Percentiles rank a stretch among this genome's conserved stretches.
Evolutionary conservation across 2,888 invertebrate genomes (phyloP).

Genomic region (Subacronicta megacephala): DNA sequence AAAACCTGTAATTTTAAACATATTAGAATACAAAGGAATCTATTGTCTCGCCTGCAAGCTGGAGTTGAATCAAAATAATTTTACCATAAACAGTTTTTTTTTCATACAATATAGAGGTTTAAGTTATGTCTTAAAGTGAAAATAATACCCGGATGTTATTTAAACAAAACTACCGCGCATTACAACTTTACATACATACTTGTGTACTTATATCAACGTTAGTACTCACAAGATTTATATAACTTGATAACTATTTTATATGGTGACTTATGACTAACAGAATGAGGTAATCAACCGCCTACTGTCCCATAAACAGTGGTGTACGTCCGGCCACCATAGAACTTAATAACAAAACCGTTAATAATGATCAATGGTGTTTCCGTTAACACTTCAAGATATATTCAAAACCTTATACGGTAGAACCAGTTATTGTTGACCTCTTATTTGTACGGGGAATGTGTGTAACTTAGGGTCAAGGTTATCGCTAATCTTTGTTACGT

Average conservation of each 20-base stretch:
- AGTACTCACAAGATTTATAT: slow-evolving; percentile 38
- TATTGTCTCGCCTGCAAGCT: too few relatives aligned
- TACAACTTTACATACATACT: slow-evolving; percentile 7
- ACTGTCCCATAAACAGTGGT: slow-evolving; percentile 40
- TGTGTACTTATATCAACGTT: too few relatives aligned
- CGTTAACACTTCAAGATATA: slow-evolving; percentile 41
- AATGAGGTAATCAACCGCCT: slow-evolving; percentile 40
- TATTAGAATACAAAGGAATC: too few relatives aligned
- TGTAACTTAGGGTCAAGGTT: slow-evolving; percentile 38
- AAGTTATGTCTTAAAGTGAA: neutral
- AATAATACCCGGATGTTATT: slow-evolving; percentile 3
- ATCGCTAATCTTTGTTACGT: slow-evolving; percentile 23
- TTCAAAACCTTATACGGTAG: slow-evolving; percentile 19
- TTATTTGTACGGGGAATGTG: slow-evolving; percentile 35
- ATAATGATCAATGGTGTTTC: slow-evolving; percentile 58
- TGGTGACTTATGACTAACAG: slow-evolving; percentile 29
- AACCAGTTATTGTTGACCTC: slow-evolving; percentile 39
- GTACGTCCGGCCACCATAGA: slow-evolving; percentile 53
- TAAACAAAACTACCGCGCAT: slow-evolving; percentile 28
- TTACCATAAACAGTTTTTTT: too few relatives aligned
- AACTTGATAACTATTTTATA: slow-evolving; percentile 15
- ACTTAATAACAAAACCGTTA: slow-evolving; percentile 56
- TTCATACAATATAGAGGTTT: too few relatives aligned
- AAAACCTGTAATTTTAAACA: too few relatives aligned
- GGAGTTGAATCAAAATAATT: too few relatives aligned